Evolutionary conservation across 2,113 vertebrate species (phyloP).

Genomic region (Empidonax alnorum): DNA sequence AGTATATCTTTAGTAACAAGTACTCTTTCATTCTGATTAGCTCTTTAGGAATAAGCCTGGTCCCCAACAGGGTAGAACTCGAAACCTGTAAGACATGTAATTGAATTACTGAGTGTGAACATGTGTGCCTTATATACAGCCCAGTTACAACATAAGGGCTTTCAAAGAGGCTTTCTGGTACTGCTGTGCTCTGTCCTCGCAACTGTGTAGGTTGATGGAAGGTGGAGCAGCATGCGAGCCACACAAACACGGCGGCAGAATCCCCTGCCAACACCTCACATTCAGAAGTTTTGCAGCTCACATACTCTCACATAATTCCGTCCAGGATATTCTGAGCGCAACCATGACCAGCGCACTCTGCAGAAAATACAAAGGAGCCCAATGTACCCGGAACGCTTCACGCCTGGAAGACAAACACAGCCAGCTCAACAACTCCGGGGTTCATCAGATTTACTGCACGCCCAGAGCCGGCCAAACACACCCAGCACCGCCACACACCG

Average conservation of each 20-base stretch:
- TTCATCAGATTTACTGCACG: not conserved
- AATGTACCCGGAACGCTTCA: not conserved
- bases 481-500: fast-evolving
- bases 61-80: not conserved
- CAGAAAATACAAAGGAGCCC: not conserved
- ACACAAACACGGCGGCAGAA: fast-evolving
- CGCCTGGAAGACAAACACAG: not conserved
- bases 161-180: not conserved
- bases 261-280: not conserved
- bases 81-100: fast-evolving
- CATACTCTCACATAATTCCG: not conserved
- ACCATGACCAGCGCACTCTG: not conserved
- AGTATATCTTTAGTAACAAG: not conserved
- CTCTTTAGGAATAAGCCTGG: not conserved
- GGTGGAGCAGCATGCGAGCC: not conserved
- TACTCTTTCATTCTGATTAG: not conserved
- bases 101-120: not conserved
- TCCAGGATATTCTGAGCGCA: not conserved
- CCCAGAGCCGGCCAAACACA: fast-evolving
- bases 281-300: not conserved
- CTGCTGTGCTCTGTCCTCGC: fast-evolving
- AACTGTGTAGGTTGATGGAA: not conserved
- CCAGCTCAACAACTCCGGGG: not conserved
- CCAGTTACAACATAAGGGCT: not conserved
- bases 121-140: not conserved